phyloP scores from a whole-genome alignment of 2,888 invertebrate genomes.

The Trichacis sp. region DNA sequence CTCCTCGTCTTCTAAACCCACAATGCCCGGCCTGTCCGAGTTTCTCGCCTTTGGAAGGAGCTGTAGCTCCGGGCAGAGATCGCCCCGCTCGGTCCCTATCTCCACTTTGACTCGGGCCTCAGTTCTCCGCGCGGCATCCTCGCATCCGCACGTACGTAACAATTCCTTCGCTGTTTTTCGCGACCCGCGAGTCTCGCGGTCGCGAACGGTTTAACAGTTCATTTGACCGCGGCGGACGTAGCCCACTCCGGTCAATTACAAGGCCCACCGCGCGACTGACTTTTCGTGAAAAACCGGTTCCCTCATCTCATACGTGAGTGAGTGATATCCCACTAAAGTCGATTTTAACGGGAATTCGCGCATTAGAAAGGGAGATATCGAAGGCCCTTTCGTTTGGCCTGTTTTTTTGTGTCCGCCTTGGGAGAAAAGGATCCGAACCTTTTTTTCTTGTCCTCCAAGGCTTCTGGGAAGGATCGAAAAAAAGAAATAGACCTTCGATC shows the following conservation, averaged over 20 bases:
- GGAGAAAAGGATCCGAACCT: neutral
- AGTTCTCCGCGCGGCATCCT: conserved; percentile 51
- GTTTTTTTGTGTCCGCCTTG: neutral
- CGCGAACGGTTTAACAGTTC: conserved; percentile 10
- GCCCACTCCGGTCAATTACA: neutral
- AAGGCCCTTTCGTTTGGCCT: neutral
- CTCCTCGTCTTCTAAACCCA: conserved; percentile 11
- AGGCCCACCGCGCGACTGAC: conserved; percentile 17
- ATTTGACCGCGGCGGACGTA: conserved; percentile 9
- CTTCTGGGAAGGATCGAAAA: neutral
- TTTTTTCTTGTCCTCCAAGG: neutral
- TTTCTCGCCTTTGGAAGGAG: conserved; percentile 23
- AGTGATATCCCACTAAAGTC: conserved; percentile 22
- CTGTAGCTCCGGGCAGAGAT: conserved; percentile 11
- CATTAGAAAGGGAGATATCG: conserved; percentile 8
- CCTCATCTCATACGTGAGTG: conserved; percentile 19
- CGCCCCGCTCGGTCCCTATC: conserved; percentile 17
- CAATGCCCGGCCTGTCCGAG: conserved; percentile 18
- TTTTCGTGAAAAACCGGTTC: conserved; percentile 57
- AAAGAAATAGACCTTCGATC: neutral
- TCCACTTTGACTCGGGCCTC: conserved; percentile 39
- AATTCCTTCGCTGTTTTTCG: too few species aligned
- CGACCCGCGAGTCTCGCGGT: neutral
- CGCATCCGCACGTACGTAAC: conserved; percentile 46
- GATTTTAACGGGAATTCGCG: conserved; percentile 51